phyloP scores from a whole-genome alignment of 2,888 invertebrate genomes.

The Lasius fuliginosus region DNA sequence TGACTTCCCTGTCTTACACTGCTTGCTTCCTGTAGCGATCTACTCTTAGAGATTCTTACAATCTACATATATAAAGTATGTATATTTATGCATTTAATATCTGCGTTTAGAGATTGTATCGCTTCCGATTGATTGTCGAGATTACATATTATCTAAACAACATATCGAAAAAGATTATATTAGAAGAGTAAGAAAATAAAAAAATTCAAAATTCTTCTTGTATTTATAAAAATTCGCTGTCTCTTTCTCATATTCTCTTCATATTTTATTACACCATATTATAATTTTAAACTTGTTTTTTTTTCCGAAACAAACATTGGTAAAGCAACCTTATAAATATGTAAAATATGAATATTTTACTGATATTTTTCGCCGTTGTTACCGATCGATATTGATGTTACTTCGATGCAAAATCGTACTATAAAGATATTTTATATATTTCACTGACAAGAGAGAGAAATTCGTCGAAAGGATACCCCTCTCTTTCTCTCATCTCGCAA shows the following conservation, averaged over 20 bases:
- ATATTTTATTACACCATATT: neutral
- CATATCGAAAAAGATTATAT: neutral
- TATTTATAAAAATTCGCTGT: neutral
- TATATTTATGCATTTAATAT: neutral
- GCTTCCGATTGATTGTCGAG: neutral
- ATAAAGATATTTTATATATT: neutral
- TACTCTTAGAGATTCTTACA: neutral
- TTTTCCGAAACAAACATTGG: neutral
- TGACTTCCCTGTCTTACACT: slow-evolving; percentile 1
- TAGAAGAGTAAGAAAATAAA: neutral
- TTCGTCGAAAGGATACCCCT: neutral
- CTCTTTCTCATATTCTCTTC: neutral
- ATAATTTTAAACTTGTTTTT: neutral
- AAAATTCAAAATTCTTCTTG: neutral
- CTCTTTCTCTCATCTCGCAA: neutral
- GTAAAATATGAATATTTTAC: neutral
- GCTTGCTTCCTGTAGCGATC: neutral
- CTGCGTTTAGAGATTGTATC: neutral
- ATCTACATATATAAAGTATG: neutral
- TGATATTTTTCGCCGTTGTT: neutral
- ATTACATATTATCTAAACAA: neutral
- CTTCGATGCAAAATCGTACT: neutral
- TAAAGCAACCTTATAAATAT: neutral
- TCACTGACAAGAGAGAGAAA: neutral
- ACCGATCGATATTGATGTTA: neutral